Conservation (phyloP, 2,113 vertebrate genomes). For the Leptocoma aspasia region DNA sequence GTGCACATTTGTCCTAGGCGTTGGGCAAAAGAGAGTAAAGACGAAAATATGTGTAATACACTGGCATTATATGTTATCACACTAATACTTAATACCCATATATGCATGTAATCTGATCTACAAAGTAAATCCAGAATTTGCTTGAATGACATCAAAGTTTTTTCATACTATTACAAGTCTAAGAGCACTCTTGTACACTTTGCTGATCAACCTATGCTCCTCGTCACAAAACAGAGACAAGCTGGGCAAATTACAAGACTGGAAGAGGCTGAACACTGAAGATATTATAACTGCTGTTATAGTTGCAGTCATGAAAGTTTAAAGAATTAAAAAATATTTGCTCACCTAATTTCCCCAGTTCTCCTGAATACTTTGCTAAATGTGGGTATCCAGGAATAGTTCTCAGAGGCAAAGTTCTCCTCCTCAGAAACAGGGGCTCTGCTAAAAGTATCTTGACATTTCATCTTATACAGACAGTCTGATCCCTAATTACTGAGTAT, state of each 20-base stretch:
- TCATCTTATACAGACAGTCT: background rate
- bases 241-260: background rate
- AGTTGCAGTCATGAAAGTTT: background rate
- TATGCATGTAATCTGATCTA: background rate
- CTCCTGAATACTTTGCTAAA: background rate
- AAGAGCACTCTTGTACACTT: background rate
- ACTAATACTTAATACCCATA: background rate
- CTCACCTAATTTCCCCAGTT: background rate
- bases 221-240: background rate
- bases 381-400: background rate
- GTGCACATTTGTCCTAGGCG: background rate
- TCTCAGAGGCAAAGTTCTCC: background rate
- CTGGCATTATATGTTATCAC: background rate
- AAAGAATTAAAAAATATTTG: background rate
- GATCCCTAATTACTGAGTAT: background rate
- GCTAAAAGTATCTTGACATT: background rate
- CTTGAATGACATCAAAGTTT: background rate
- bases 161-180: background rate
- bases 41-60: background rate
- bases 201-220: background rate
- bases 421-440: background rate
- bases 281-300: background rate
- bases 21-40: background rate
- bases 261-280: background rate
- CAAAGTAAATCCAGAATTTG: background rate